Evolutionary conservation across 2,113 vertebrate species (phyloP).

Genomic region (Gopherus evgoodei): DNA sequence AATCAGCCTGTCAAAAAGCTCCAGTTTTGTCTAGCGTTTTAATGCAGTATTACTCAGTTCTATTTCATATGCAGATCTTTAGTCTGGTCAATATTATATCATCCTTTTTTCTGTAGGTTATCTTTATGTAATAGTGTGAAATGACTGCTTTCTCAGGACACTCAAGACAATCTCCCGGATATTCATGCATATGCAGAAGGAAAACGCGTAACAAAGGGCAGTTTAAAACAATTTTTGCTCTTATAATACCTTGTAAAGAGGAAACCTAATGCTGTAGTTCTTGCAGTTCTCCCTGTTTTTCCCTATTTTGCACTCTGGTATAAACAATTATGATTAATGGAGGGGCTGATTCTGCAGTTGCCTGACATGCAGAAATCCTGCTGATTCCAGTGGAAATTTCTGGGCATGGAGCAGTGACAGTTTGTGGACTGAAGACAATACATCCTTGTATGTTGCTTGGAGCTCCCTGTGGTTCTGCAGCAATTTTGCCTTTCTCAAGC

Average conservation of each 20-base stretch:
- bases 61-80: not conserved
- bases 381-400: constrained; percentile 7
- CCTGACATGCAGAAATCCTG: rapidly evolving
- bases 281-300: not conserved
- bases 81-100: not conserved
- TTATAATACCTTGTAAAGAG: not conserved
- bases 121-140: rapidly evolving
- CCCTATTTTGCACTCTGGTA: rapidly evolving
- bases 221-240: not conserved
- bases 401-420: not conserved
- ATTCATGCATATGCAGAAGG: rapidly evolving
- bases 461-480: not conserved
- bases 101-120: rapidly evolving
- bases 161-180: not conserved
- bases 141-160: not conserved
- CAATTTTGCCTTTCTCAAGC: rapidly evolving
- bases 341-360: not conserved
- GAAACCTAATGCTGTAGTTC: not conserved
- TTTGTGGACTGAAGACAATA: not conserved
- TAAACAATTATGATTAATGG: not conserved
- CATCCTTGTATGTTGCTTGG: rapidly evolving
- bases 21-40: rapidly evolving
- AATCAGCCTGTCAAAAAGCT: not conserved
- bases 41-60: rapidly evolving
- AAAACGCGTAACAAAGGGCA: not conserved